phyloP scores from a whole-genome alignment of 2,113 vertebrate genomes.

The Rhea pennata region DNA sequence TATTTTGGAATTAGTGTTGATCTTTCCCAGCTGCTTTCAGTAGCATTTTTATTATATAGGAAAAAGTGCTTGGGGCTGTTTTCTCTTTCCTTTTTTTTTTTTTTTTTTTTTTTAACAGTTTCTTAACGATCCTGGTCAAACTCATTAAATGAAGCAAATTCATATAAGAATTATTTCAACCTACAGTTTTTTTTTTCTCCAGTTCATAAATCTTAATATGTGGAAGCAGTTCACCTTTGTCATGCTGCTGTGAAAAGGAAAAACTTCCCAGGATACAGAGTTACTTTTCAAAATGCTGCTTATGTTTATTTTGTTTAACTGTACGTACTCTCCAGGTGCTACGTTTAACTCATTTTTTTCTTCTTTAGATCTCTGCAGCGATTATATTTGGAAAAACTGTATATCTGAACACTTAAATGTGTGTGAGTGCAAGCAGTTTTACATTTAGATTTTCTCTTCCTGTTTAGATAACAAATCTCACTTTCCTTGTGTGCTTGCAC shows the following conservation, averaged over 20 bases:
- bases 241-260: constrained; percentile 22
- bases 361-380: constrained; percentile 99
- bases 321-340: constrained; percentile 74
- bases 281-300: constrained; percentile 75
- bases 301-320: constrained; percentile 74
- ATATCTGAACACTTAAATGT: constrained; percentile 99
- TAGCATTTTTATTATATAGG: background rate
- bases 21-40: background rate
- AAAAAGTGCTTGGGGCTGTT: background rate
- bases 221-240: constrained; percentile 51
- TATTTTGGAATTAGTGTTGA: background rate
- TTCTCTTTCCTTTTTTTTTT: background rate
- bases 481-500: constrained; percentile 91
- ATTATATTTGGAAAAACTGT: constrained; percentile 97
- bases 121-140: background rate
- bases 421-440: constrained; percentile 99
- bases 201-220: constrained; percentile 28
- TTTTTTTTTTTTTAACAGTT: background rate
- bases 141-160: background rate
- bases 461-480: constrained; percentile 90
- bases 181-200: background rate
- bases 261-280: constrained; percentile 27
- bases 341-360: constrained; percentile 94
- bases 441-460: constrained; percentile 90
- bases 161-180: background rate